Conservation (phyloP, 2,113 vertebrate genomes). For the Podarcis muralis region DNA sequence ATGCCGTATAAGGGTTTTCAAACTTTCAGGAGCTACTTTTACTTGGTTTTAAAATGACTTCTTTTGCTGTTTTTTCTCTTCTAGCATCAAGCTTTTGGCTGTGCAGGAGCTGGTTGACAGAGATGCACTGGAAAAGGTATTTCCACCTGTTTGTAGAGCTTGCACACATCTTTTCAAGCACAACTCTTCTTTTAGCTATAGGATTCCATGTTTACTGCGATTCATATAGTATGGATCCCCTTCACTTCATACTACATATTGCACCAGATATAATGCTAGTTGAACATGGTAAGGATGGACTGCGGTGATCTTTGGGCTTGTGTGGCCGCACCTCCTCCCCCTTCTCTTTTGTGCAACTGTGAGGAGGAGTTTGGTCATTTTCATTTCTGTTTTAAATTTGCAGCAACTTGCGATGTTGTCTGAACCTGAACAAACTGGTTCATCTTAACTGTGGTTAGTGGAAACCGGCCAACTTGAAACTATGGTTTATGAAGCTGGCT, state of each 20-base stretch:
- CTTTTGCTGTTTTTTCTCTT: constrained; percentile 58
- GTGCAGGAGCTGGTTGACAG: constrained; percentile 92
- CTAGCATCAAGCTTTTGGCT: constrained; percentile 94
- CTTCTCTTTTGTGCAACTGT: too few species aligned
- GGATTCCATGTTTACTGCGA: not conserved
- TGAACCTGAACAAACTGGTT: not conserved
- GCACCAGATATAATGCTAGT: too few species aligned
- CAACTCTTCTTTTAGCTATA: not conserved
- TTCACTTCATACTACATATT: not conserved
- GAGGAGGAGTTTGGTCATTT: not conserved
- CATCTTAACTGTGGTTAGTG: too few species aligned
- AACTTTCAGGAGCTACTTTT: not conserved
- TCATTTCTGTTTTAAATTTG: not conserved
- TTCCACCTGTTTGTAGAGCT: constrained; percentile 14
- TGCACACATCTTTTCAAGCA: not conserved
- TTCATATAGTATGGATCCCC: not conserved
- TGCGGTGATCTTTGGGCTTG: too few species aligned
- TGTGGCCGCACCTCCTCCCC: too few species aligned
- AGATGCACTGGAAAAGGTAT: constrained; percentile 95
- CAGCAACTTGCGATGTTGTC: not conserved
- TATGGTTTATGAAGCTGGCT: not conserved
- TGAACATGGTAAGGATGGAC: too few species aligned
- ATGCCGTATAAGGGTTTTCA: not conserved
- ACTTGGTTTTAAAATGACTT: constrained; percentile 12
- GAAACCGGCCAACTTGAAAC: too few species aligned